Percentiles rank a stretch among this genome's conserved stretches.
These are phyloP conservation scores for Lasius platythorax DNA, from an alignment of 2,888 invertebrate genomes.

Conservation along the genomic window DNA sequence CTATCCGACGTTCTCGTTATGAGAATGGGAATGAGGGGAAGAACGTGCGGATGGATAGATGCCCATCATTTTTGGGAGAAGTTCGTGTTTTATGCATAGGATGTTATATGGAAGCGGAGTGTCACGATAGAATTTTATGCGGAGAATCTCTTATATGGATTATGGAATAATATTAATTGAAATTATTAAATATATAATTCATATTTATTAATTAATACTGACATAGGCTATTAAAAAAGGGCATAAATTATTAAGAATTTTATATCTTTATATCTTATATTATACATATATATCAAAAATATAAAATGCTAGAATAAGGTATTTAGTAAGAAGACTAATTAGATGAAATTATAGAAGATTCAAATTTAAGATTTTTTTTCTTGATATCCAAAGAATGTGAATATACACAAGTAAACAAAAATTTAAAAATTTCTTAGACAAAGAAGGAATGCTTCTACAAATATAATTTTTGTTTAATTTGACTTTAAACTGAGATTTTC, in stretches of 20 bases:
- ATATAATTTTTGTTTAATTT: not conserved
- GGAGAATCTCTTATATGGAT: not conserved
- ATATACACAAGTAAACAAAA: not conserved
- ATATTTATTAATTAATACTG: constrained; percentile 16
- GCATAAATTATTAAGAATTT: not conserved
- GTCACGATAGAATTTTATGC: constrained; percentile 21
- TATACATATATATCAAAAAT: not conserved
- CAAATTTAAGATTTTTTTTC: not conserved
- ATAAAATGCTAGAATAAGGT: not conserved
- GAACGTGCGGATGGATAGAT: constrained; percentile 42
- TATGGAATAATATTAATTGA: constrained; percentile 16
- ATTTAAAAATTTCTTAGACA: not conserved
- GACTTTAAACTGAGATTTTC: not conserved
- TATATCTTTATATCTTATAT: too few species aligned
- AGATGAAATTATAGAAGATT: not conserved
- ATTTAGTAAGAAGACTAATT: not conserved
- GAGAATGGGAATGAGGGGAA: constrained; percentile 26
- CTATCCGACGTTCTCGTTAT: constrained; percentile 43
- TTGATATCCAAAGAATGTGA: not conserved
- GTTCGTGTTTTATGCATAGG: constrained; percentile 46
- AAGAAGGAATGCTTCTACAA: not conserved
- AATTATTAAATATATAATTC: constrained; percentile 8
- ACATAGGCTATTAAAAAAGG: not conserved
- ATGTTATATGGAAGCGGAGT: not conserved
- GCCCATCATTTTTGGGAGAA: constrained; percentile 45